These are phyloP conservation scores for Amphiprion ocellaris DNA, from an alignment of 2,113 vertebrate species.

Conservation along the genomic window DNA sequence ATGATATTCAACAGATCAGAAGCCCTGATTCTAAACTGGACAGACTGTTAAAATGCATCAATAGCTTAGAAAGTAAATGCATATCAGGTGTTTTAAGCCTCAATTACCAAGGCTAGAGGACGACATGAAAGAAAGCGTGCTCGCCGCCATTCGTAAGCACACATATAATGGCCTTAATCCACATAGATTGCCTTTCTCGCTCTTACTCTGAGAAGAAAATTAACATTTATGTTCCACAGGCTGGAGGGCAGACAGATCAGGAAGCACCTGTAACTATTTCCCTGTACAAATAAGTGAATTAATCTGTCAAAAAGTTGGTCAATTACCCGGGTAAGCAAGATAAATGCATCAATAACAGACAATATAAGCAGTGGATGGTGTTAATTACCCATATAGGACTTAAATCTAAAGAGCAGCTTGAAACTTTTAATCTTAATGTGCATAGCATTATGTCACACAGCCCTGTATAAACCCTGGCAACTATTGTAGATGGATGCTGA, in stretches of 20 bases:
- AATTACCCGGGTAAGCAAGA: background rate
- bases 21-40: conserved; percentile 20
- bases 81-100: conserved; percentile 24
- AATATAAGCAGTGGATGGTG: background rate
- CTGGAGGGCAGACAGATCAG: conserved; percentile 12
- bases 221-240: background rate
- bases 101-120: conserved; percentile 19
- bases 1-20: conserved; percentile 5
- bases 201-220: conserved; percentile 27
- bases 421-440: conserved; percentile 43
- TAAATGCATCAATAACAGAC: background rate
- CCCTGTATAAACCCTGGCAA: conserved; percentile 17
- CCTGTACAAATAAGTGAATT: background rate
- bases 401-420: conserved; percentile 4
- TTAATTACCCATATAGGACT: conserved; percentile 6
- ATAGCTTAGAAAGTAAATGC: conserved; percentile 5
- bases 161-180: conserved; percentile 49
- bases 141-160: conserved; percentile 7
- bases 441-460: conserved; percentile 54
- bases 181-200: conserved; percentile 44
- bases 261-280: conserved; percentile 18
- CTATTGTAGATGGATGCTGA: conserved; percentile 58
- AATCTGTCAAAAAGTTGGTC: conserved; percentile 1
- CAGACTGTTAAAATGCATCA: background rate
- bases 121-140: conserved; percentile 7